Base-by-base conservation (phyloP, 2,888 invertebrate genomes). In the Trisateles emortualis region DNA sequence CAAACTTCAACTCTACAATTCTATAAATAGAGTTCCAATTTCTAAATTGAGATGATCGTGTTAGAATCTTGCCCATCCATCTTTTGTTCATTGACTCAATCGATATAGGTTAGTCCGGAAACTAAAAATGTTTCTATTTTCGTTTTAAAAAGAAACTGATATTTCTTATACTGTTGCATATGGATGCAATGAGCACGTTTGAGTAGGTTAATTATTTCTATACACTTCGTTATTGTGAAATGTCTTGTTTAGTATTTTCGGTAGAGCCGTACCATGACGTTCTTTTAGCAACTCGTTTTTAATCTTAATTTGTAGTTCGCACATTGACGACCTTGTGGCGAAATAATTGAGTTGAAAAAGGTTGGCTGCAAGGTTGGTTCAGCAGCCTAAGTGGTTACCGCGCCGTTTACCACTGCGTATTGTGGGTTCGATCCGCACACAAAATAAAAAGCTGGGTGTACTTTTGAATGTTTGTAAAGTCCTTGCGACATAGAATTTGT, bases 71-170 rank as follows among this genome's bases (percentile, higher is more conserved):
- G 72, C 77, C 71, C 71, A 76, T 81, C 72, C 67, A 80, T 83
- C 78, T 80, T 79, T 80, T 83, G 78, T 81, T 76, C 80, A 84
- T 83, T 80, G 81, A 79, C 79, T 84, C 76, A 63, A 76, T 80
- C 78, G 74, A 87, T 84, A 75, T 87, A 76, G 87, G 87, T 86
- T 84, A 83, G 70, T 72, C 72, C 81, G 85, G 84, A 88, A 86
- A 81, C 79, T 73, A 72, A 70, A 78, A 77, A 61, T 56, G 60
- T 62, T 72, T 84, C 84, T 86, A 84, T 83, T 83, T 79, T 76
- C 32, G 72, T 68, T 63, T 54, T 62, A 55, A 68, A 76, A 70
- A 68, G 64, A 64, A 58, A 58, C 59, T 57, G 60, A 64, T 57
- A 62, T 64, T 59, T 59, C 42, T 57, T 68, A 52, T 41, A 40